Percentiles rank a stretch among this genome's conserved stretches.
phyloP scores from a whole-genome alignment of 2,888 invertebrate species.

The Hanleya hanleyi region DNA sequence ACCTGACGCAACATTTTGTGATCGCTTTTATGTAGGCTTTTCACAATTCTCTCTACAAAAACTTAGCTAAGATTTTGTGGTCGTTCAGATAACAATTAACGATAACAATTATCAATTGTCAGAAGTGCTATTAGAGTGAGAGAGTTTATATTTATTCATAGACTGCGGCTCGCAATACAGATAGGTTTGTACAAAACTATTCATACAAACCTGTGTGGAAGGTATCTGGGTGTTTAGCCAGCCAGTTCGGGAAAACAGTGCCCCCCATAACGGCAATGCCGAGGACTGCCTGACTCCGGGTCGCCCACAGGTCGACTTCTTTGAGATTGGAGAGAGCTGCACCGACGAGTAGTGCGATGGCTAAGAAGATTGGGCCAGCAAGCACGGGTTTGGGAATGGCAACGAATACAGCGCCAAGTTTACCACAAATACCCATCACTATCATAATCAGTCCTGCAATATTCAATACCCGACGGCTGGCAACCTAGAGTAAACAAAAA shows the following conservation, averaged over 20 bases:
- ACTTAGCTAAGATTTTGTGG: too few species aligned
- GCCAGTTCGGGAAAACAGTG: constrained; percentile 74
- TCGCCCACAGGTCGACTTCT: not conserved
- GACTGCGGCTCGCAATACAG: too few species aligned
- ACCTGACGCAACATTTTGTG: too few species aligned
- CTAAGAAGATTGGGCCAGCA: constrained; percentile 57
- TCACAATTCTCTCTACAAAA: too few species aligned
- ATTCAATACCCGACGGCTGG: constrained; percentile 71
- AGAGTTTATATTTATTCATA: too few species aligned
- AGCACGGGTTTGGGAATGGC: constrained; percentile 74
- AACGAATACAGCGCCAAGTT: constrained; percentile 72
- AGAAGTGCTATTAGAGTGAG: too few species aligned
- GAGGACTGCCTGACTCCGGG: constrained; percentile 71
- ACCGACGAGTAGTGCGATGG: constrained; percentile 11
- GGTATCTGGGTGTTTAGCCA: constrained; percentile 39
- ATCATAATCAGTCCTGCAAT: constrained; percentile 71
- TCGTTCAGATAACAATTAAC: too few species aligned
- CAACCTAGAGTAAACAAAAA: constrained; percentile 55
- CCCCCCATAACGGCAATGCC: constrained; percentile 91
- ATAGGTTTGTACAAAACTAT: too few species aligned
- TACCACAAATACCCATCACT: constrained; percentile 70
- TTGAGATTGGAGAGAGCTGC: not conserved
- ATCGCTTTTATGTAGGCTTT: too few species aligned
- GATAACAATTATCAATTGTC: too few species aligned
- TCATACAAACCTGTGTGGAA: constrained; percentile 49